These are phyloP conservation scores for Bradypus variegatus DNA, from an alignment of 2,797 vertebrate species.

Conservation along the genomic window DNA sequence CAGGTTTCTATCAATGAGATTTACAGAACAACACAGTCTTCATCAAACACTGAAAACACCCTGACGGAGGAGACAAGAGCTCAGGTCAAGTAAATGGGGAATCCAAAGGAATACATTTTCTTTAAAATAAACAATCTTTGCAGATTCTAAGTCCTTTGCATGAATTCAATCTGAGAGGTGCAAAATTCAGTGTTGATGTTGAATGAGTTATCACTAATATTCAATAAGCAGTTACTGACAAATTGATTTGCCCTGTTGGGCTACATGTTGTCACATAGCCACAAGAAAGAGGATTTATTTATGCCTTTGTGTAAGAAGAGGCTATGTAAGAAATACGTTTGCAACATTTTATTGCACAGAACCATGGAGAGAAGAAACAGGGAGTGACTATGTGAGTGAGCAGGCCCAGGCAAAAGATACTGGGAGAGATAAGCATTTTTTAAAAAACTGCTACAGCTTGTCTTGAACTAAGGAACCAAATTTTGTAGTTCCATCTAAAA, in stretches of 20 bases:
- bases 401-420: background rate
- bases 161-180: slow-evolving; percentile 14
- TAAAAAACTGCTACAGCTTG: background rate
- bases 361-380: background rate
- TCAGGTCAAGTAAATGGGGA: background rate
- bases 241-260: slow-evolving; percentile 32
- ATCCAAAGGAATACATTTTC: background rate
- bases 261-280: slow-evolving; percentile 32
- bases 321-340: background rate
- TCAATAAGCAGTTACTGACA: slow-evolving; percentile 52
- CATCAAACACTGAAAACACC: background rate
- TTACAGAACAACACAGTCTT: slow-evolving; percentile 11
- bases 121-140: background rate
- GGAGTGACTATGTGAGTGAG: background rate
- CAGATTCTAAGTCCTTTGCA: background rate
- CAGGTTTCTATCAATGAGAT: background rate
- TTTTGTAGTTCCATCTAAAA: slow-evolving; percentile 23
- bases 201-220: slow-evolving; percentile 46
- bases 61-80: background rate
- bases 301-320: slow-evolving; percentile 8
- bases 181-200: slow-evolving; percentile 9
- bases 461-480: background rate
- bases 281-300: slow-evolving; percentile 28
- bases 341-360: slow-evolving; percentile 27
- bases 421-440: background rate